A percentile compares a stretch with the other conserved stretches of the same genome.
phyloP scores from a whole-genome alignment of 2,888 invertebrate genomes.

The Cacoxenus indagator region DNA sequence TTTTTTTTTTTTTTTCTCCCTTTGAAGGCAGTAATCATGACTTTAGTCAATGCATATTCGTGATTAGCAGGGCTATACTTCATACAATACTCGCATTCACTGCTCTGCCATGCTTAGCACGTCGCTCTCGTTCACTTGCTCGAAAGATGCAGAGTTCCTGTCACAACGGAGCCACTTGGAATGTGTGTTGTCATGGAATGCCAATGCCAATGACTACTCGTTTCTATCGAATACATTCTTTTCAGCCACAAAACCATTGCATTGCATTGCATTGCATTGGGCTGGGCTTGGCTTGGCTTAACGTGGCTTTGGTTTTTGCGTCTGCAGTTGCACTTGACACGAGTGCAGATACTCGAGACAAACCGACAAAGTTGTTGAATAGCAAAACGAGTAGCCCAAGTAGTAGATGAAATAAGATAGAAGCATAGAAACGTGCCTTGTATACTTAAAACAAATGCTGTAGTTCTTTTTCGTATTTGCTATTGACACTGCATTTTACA shows the following conservation, averaged over 20 bases:
- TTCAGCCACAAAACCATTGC: background rate
- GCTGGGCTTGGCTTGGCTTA: background rate
- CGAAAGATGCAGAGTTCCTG: background rate
- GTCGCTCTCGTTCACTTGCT: background rate
- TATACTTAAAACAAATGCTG: background rate
- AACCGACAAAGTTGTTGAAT: background rate
- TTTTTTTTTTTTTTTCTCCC: background rate
- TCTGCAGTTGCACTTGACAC: background rate
- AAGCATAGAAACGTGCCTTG: background rate
- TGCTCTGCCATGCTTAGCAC: background rate
- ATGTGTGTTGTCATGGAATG: slow-evolving; percentile 9
- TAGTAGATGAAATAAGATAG: background rate
- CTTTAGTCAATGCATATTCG: slow-evolving; percentile 8
- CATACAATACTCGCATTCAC: background rate
- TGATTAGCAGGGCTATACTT: background rate
- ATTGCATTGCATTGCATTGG: background rate
- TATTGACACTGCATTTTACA: background rate
- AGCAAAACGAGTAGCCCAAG: background rate
- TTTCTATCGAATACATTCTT: background rate
- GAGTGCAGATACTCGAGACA: background rate
- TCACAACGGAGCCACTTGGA: background rate
- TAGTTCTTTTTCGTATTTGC: background rate
- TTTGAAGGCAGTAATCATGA: too few species aligned
- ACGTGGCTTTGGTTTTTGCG: background rate
- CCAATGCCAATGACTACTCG: slow-evolving; percentile 15